Evolutionary conservation across 2,797 vertebrate genomes (phyloP), one percentile per base, ranked within the genome.

Genomic region (Alectoris magna): DNA sequence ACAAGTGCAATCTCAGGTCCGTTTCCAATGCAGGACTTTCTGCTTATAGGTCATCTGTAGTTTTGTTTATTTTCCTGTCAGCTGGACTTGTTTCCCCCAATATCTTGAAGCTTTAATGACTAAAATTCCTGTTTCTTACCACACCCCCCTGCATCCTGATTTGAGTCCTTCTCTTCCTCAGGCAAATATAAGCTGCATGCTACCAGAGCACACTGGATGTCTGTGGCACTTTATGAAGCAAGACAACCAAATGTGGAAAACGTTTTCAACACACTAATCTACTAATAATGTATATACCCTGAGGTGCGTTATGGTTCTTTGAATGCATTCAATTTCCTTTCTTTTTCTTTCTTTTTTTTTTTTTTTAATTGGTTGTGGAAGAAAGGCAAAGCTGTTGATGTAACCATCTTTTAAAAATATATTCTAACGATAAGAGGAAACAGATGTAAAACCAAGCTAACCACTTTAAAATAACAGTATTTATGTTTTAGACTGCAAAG

Each of bases 221-320:
- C 55, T 51, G 6, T 0, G 0, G 82, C 41, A 85, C 29, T 87
- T 92, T 51, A 81, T 91, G 92, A 91, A 93, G 87, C 89, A 95
- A 81, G 76, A 89, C 38, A 92, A 89, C 18, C 29, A 83, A 95
- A 92, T 4, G 21, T 6, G 92, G 72, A 36, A 80, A 94, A 55
- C 34, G 51, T 73, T 94, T 95, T 84, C 82, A 92, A 89, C 67
- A 89, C 76, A 91, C 93, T 92, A 88, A 27, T 8, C 64, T 81
- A 41, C 77, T 92, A 78, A 94, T 87, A 94, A 84, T n/a, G 43
- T 81, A 76, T 73, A 44, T 73, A 44, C 27, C 64, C 83, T 38
- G 41, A 84, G 64, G 74, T 48, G 34, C 26, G 69, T 58, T 63
- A 79, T 53, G 22, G 36, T 13, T 88, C 59, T 75, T 44, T 58